Evolutionary conservation across 1,140 invertebrate species (phyloP).

Genomic region (Drosophila auraria): DNA sequence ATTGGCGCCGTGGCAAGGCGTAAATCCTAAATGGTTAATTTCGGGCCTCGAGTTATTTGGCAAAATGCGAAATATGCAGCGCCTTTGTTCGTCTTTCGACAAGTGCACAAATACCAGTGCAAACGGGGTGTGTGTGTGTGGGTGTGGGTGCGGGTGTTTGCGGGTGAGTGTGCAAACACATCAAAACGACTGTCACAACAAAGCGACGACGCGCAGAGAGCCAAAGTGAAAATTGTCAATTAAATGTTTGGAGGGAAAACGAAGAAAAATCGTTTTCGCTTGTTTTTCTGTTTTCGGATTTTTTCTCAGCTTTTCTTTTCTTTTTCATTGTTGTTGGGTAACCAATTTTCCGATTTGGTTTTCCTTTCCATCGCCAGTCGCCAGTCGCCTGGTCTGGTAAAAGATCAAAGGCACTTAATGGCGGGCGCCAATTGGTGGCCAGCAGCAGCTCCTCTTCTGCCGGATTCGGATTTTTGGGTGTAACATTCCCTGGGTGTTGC

Average conservation of each 20-base stretch:
- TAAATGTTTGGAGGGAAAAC: constrained; percentile 51
- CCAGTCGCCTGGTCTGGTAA: constrained; percentile 43
- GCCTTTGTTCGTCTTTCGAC: constrained; percentile 22
- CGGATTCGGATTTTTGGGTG: constrained; percentile 1
- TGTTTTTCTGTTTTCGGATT: constrained; percentile 7
- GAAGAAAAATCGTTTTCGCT: constrained; percentile 48
- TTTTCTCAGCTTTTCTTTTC: constrained; percentile 4
- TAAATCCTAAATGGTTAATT: constrained; percentile 71
- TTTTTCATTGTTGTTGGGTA: constrained; percentile 39
- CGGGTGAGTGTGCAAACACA: constrained; percentile 67
- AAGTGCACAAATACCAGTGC: constrained; percentile 8
- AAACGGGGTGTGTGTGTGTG: neutral
- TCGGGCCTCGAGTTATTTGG: constrained; percentile 40
- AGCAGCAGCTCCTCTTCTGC: neutral
- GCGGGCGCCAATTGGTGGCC: constrained; percentile 51
- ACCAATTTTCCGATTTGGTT: constrained; percentile 64
- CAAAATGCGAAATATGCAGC: constrained; percentile 28
- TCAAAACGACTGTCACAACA: constrained; percentile 78
- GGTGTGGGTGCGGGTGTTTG: neutral
- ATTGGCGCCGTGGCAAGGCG: neutral
- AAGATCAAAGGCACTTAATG: constrained; percentile 82
- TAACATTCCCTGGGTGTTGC: neutral
- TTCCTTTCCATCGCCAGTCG: constrained; percentile 23
- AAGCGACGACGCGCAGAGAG: constrained; percentile 45
- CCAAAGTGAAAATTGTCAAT: constrained; percentile 80